Base-by-base conservation (phyloP, 2,797 vertebrate genomes). In the Babyrousa celebensis region DNA sequence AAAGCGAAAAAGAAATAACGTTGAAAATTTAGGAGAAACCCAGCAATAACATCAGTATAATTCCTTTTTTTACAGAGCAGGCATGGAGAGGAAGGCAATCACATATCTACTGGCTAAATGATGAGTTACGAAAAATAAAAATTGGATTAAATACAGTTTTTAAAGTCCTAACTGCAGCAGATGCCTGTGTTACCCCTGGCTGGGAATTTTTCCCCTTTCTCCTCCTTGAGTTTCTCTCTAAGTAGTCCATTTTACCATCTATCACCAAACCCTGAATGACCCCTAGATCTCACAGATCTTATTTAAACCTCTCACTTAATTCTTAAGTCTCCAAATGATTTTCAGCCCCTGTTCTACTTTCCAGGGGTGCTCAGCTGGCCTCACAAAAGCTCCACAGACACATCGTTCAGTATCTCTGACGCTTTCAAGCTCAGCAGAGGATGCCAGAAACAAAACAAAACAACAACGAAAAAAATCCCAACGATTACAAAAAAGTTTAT, bases 401-500 rank as follows among this genome's bases (percentile, higher is more conserved):
- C 58, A 96, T 95, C 0, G 15, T 72, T 88, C 90, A 80, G 94
- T 96, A 96, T 95, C 93, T 97, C 96, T 85, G 84, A 96, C 97
- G 97, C 95, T 98, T 96, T 97, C 96, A 92, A 94, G 92, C 82
- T 96, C 36, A 12, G 84, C 75, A 97, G 97, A 98, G 82, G 68
- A 94, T 95, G 94, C 92, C 93, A 85, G 91, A 98, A 78, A 89
- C 90, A 80, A 97, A 97, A 96, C 82, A 88, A 97, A 54, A 75
- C 36, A 36, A 36, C 36, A 36, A 36, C 36, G 36, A 95, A 96
- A 68, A 84, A 92, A 85, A 97, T 96, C 96, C 65, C 94, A 96
- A 88, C 4, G 85, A 96, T 58, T 32, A 60, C 93, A 96, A 98
- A 95, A 95, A 98, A 98, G 98, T 98, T 98, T 94, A 89, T 92